Conservation (phyloP, 2,113 vertebrate species). For the Piprites chloris region DNA sequence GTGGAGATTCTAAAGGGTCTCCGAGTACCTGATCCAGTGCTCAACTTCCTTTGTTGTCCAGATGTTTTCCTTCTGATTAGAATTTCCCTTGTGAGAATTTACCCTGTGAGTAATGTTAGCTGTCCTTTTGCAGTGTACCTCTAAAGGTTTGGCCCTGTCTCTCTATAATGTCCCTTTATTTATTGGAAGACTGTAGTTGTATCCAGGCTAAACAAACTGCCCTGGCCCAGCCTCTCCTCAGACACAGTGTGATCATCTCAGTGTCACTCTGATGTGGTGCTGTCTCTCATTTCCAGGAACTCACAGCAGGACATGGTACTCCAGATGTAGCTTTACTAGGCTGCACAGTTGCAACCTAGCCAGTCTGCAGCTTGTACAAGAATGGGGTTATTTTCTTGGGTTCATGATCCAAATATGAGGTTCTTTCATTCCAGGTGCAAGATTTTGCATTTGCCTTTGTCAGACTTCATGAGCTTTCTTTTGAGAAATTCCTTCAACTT, state of each 20-base stretch:
- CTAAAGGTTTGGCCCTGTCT: neutral
- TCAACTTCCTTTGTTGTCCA: neutral
- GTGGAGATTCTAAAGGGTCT: neutral
- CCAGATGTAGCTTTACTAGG: neutral
- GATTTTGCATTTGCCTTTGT: neutral
- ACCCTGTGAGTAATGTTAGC: neutral
- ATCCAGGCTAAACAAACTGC: neutral
- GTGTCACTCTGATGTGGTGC: neutral
- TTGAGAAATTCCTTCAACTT: neutral
- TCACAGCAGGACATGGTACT: neutral
- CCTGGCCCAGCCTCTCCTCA: neutral
- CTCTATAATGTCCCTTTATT: neutral
- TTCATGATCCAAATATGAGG: neutral
- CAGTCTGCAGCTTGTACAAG: neutral
- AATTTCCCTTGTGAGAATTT: neutral
- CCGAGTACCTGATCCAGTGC: neutral
- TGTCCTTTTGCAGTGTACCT: neutral
- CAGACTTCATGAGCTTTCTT: neutral
- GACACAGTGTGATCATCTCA: neutral
- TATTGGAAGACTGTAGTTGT: neutral
- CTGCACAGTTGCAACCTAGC: neutral
- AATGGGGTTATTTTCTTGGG: neutral
- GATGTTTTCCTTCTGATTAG: neutral
- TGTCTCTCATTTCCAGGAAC: neutral
- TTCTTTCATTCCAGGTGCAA: neutral